Base-by-base conservation (phyloP, 2,888 invertebrate species). In the Deilephila porcellus region DNA sequence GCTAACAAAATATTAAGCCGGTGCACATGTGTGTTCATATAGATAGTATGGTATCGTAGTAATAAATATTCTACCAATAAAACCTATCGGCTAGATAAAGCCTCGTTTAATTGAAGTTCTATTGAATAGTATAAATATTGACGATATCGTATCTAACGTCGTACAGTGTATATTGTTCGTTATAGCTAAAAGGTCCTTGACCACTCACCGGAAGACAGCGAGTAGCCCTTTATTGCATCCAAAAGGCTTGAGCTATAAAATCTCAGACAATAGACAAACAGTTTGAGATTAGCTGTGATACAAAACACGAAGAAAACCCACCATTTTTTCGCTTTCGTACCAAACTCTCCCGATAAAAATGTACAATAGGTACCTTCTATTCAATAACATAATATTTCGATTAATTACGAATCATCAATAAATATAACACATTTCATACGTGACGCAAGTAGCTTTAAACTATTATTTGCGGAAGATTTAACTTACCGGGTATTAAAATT, bases 1-100 rank as follows among this genome's bases (percentile, higher is more conserved):
- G 75, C 76, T 76, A 75, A 67, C 52, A 25, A 80, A 79, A 76
- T 72, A 72, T 72, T 56, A 64, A 63, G 32, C 32, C 32, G 34
- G 20, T 34, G 53, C 53, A 64, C 56, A 37, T 37, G 37, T 29
- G 14, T 20, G 72, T 52, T 59, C 32, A 37, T 73, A 67, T 17
- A 25, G 25, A 67, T 52, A 67, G 4, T 45, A 63, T 34, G 19
- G 45, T 67, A 67, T 52, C 52, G 25, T 1, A 25, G 20, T 3
- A 45, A 67, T 52, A 67, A 52, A 67, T 52, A 52, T 29, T 25
- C 14, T 25, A 52, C 45, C 52, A 45, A 45, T 67, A 52, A 45
- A 20, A 64, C 20, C 37, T 64, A 64, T 64, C 20, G 11, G 56
- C 56, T 17, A 67, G 52, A 52, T 67, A 67, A 67, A 25, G 67